Evolutionary conservation across 2,797 vertebrate genomes (phyloP), one percentile per base, ranked within the genome.

Genomic region (Avahi laniger): DNA sequence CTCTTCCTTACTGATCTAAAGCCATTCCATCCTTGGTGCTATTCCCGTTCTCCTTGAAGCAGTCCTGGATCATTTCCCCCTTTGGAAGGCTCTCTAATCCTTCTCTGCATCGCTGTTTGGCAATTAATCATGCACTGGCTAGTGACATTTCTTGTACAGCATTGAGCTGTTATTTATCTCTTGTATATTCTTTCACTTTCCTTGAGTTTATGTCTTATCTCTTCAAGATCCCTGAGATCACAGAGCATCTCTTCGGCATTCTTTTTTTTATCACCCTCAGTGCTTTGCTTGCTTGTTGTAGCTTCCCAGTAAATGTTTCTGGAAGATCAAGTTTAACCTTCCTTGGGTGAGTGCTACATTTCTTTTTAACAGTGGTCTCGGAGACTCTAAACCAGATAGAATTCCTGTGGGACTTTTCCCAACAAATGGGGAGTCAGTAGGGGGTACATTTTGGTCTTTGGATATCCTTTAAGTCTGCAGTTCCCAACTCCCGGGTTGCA

Each of bases 301-400:
- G 46, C 24, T 92, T 79, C 38, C 78, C 90, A 93, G 17, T 61
- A 52, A 48, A 61, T 92, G 75, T 84, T 93, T 92, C 72, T 75
- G 72, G 78, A 93, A 26, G 67, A n/a, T 78, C 26, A 70, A 30
- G n/a, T 50, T 88, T 91, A 73, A 78, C 52, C 67, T 96, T 91
- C 18, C 59, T 94, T 26, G 63, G 52, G 7, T 89, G 41, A 91
- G 8, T 4, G 8, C 69, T 79, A 15, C n/a, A 24, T 93, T 94
- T 92, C 57, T 90, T 86, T 43, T 54, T 84, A 75, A 59, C 3
- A 11, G 4, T 54, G 24, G 43, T 70, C 41, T 88, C 26, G 20
- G 35, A 50, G 33, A 28, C 22, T 85, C 72, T 95, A 76, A 69
- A 28, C 5, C 52, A 92, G 73, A 75, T 0, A 54, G 26, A 63